These are phyloP conservation scores for Halcyon senegalensis DNA, from an alignment of 2,113 vertebrate genomes.

Conservation along the genomic window DNA sequence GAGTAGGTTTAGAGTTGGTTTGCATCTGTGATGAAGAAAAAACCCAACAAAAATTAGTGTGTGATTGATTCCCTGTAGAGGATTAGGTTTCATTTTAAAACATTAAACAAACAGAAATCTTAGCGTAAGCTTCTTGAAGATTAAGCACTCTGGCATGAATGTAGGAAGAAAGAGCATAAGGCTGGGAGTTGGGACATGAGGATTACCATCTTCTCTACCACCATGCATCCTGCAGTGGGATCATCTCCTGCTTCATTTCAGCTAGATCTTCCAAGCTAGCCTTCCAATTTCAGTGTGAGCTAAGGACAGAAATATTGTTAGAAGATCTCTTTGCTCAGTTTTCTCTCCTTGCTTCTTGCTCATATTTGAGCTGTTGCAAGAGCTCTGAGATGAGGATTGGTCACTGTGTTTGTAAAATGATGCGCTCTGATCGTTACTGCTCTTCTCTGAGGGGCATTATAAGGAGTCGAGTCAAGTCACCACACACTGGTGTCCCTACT, in stretches of 20 bases:
- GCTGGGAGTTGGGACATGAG: background rate
- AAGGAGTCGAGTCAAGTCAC: accelerated
- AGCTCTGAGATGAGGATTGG: background rate
- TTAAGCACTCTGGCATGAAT: background rate
- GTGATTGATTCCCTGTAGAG: background rate
- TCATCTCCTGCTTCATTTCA: background rate
- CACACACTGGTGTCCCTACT: background rate
- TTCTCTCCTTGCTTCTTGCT: background rate
- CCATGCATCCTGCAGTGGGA: background rate
- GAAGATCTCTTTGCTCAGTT: background rate
- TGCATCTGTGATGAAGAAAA: background rate
- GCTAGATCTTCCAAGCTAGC: background rate
- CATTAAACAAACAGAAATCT: conserved; percentile 37
- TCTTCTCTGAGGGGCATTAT: background rate
- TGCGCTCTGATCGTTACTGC: background rate
- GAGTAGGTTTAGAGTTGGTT: background rate
- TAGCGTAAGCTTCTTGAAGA: background rate
- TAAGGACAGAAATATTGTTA: background rate
- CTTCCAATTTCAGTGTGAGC: background rate
- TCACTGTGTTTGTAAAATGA: background rate
- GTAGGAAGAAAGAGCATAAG: background rate
- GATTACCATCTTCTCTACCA: background rate
- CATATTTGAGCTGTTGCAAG: background rate
- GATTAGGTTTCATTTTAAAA: background rate
- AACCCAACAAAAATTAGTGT: background rate